Percentiles rank a stretch among this genome's conserved stretches.
Conservation (phyloP, 2,797 vertebrate species). For the Hydrocynus forskahlii region DNA sequence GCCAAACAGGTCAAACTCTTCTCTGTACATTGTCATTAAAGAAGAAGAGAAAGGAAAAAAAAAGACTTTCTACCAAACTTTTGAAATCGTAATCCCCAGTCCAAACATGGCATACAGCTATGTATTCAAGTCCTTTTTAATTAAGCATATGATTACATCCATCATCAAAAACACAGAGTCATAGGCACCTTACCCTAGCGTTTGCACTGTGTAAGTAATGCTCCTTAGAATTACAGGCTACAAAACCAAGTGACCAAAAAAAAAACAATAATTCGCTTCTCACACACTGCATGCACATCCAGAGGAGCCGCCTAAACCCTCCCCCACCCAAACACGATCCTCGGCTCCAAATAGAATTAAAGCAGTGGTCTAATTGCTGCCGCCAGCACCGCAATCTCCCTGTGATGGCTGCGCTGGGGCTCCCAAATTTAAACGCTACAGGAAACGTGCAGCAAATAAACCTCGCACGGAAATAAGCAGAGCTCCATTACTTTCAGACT, state of each 20-base stretch:
- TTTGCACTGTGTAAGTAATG: background rate
- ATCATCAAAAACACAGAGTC: background rate
- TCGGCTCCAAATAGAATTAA: constrained; percentile 73
- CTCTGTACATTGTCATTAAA: no score
- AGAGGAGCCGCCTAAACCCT: constrained; percentile 61
- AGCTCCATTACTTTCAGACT: constrained; percentile 19
- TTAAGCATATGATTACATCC: background rate
- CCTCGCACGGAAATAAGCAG: constrained; percentile 48
- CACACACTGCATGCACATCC: background rate
- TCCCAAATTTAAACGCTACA: constrained; percentile 63
- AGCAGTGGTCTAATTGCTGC: constrained; percentile 74
- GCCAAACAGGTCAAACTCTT: background rate
- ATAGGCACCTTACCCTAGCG: background rate
- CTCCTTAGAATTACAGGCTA: background rate
- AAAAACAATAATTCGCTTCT: background rate
- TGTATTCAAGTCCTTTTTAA: background rate
- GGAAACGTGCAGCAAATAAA: constrained; percentile 68
- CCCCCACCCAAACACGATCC: constrained; percentile 73
- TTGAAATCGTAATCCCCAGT: no score
- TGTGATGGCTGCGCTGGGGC: constrained; percentile 65
- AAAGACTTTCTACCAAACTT: no score
- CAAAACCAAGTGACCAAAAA: background rate
- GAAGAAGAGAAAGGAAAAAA: no score
- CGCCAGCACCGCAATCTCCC: constrained; percentile 59
- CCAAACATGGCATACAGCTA: background rate